Evolutionary conservation across 2,888 invertebrate genomes (phyloP).

Genomic region (Clostera curtula): DNA sequence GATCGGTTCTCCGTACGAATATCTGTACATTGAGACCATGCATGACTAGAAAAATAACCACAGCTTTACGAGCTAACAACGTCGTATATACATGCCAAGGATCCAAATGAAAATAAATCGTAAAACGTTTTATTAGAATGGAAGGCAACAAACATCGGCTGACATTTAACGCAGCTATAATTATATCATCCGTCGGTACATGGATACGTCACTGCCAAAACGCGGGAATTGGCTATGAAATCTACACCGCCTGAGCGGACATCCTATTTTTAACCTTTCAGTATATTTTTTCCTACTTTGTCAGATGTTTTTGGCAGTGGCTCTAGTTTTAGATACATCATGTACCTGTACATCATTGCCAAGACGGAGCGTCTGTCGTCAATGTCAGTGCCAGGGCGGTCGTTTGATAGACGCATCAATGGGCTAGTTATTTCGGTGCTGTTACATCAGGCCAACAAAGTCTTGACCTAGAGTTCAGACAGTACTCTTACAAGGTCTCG

Average conservation of each 20-base stretch:
- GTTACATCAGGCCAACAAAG: slow-evolving; percentile 54
- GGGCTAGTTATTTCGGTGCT: slow-evolving; percentile 48
- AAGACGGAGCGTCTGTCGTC: slow-evolving; percentile 41
- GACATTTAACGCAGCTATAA: slow-evolving; percentile 65
- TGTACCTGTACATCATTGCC: slow-evolving; percentile 35
- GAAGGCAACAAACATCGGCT: slow-evolving; percentile 49
- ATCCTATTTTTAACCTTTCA: slow-evolving; percentile 12
- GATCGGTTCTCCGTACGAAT: slow-evolving; percentile 66
- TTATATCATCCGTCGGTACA: slow-evolving; percentile 42
- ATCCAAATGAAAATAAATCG: slow-evolving; percentile 45
- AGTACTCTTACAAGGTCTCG: slow-evolving; percentile 24
- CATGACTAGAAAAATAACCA: too few relatives aligned
- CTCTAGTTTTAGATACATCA: slow-evolving; percentile 14
- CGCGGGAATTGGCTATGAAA: slow-evolving; percentile 44
- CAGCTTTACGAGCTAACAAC: slow-evolving; percentile 10
- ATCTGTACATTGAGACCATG: too few relatives aligned
- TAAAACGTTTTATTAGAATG: slow-evolving; percentile 44
- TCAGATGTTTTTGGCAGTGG: slow-evolving; percentile 18
- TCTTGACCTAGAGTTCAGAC: slow-evolving; percentile 44
- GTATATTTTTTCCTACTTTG: slow-evolving; percentile 5
- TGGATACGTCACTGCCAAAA: slow-evolving; percentile 35
- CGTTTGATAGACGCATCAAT: slow-evolving; percentile 57
- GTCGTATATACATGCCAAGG: slow-evolving; percentile 17
- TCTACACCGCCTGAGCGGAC: slow-evolving; percentile 43
- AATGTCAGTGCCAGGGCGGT: slow-evolving; percentile 67